Evolutionary conservation across 1,140 invertebrate species (phyloP).

Genomic region (Euura lappo): DNA sequence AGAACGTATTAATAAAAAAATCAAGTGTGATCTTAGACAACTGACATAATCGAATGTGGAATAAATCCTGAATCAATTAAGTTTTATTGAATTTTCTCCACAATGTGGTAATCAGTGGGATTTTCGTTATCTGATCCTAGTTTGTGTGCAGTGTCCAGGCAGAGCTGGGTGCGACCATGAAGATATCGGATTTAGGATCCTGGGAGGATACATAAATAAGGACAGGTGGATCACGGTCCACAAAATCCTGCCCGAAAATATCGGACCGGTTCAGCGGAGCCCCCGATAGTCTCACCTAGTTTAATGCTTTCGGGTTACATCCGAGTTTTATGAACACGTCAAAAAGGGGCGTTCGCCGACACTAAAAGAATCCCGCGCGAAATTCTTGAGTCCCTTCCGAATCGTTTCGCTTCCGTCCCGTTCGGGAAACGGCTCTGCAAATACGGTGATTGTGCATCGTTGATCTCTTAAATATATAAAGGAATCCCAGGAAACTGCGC

Average conservation of each 20-base stretch:
- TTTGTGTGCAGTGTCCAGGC: not conserved
- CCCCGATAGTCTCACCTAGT: not conserved
- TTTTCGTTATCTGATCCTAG: no score
- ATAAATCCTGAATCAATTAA: no score
- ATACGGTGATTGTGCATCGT: no score
- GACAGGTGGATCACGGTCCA: constrained; percentile 31
- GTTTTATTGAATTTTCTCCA: no score
- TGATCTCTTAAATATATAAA: no score
- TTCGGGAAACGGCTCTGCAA: no score
- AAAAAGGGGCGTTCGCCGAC: not conserved
- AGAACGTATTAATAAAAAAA: no score
- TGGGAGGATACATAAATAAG: constrained; percentile 35
- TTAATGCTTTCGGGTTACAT: not conserved
- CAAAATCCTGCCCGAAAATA: not conserved
- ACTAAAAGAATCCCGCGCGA: not conserved
- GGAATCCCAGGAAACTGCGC: constrained; percentile 52
- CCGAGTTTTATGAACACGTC: not conserved
- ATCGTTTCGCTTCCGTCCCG: constrained; percentile 9
- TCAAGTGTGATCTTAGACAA: no score
- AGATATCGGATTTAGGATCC: not conserved
- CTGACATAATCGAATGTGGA: no score
- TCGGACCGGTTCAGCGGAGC: no score
- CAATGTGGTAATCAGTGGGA: no score
- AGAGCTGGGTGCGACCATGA: constrained; percentile 18
- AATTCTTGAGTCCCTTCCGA: constrained; percentile 29